A percentile compares a stretch with the other conserved stretches of the same genome.
Conservation (phyloP, 1,140 invertebrate species). For the Drosophila novamexicana region DNA sequence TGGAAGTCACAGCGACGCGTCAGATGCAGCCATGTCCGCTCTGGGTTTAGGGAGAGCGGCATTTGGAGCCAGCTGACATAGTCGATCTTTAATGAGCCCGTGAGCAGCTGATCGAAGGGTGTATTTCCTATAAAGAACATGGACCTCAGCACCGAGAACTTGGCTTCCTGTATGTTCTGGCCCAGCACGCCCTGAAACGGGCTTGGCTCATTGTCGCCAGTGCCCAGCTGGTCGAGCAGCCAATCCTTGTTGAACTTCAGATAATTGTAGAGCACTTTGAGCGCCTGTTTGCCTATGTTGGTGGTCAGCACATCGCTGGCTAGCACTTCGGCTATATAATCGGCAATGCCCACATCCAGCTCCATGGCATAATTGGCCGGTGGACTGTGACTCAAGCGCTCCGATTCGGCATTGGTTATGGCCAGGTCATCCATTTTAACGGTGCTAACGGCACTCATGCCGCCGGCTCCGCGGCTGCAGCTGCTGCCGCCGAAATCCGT, state of each 20-base stretch:
- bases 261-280: conserved; percentile 88
- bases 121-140: conserved; percentile 91
- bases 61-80: conserved; percentile 86
- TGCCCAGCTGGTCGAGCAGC: conserved; percentile 87
- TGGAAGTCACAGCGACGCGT: conserved; percentile 85
- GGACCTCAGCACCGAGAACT: conserved; percentile 87
- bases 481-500: conserved; percentile 61
- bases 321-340: conserved; percentile 85
- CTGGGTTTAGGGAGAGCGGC: conserved; percentile 85
- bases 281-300: conserved; percentile 85
- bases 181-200: conserved; percentile 75
- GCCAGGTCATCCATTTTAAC: conserved; percentile 80
- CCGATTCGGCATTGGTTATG: conserved; percentile 64
- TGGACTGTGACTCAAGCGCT: conserved; percentile 74
- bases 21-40: conserved; percentile 86
- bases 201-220: conserved; percentile 79
- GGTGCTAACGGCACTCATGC: conserved; percentile 76
- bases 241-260: conserved; percentile 88
- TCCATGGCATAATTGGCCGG: conserved; percentile 82
- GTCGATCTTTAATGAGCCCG: conserved; percentile 85
- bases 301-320: conserved; percentile 86
- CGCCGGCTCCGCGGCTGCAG: conserved; percentile 50
- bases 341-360: conserved; percentile 84
- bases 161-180: conserved; percentile 85
- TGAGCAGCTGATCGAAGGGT: conserved; percentile 89